These are phyloP conservation scores for Cataglyphis albicans DNA, from an alignment of 2,888 invertebrate species.

Conservation along the genomic window DNA sequence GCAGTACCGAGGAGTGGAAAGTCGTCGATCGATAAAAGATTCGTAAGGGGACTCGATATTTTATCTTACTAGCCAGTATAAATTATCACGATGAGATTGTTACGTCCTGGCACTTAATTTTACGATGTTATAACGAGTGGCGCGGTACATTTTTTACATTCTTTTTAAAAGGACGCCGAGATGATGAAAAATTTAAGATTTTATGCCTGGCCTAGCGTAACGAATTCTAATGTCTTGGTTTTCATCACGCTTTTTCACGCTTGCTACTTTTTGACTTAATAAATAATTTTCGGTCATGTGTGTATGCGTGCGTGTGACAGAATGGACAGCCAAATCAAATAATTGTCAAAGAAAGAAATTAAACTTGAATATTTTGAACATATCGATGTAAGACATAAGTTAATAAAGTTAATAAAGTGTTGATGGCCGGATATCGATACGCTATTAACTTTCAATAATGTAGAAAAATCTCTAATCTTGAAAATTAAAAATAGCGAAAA, in stretches of 20 bases:
- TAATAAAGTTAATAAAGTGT: background rate
- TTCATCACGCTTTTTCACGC: background rate
- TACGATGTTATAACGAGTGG: conserved; percentile 57
- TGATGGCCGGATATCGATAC: background rate
- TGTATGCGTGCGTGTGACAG: background rate
- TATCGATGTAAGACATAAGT: background rate
- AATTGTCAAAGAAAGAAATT: background rate
- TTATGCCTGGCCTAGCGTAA: conserved; percentile 48
- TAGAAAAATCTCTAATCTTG: conserved; percentile 10
- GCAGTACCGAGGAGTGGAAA: background rate
- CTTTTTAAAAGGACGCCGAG: conserved; percentile 48
- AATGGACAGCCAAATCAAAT: background rate
- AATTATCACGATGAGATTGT: conserved; percentile 69
- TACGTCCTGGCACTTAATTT: conserved; percentile 65
- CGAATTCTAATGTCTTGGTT: conserved; percentile 56
- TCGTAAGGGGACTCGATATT: conserved; percentile 56
- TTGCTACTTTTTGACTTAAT: background rate
- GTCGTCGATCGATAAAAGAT: conserved; percentile 43
- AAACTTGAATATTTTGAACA: background rate
- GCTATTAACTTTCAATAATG: background rate
- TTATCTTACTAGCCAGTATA: conserved; percentile 61
- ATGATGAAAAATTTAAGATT: conserved; percentile 55
- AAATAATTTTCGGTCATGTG: background rate
- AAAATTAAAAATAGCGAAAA: background rate
- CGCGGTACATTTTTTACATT: conserved; percentile 48